phyloP scores from a whole-genome alignment of 2,888 invertebrate species.

The Synanthedon vespiformis region DNA sequence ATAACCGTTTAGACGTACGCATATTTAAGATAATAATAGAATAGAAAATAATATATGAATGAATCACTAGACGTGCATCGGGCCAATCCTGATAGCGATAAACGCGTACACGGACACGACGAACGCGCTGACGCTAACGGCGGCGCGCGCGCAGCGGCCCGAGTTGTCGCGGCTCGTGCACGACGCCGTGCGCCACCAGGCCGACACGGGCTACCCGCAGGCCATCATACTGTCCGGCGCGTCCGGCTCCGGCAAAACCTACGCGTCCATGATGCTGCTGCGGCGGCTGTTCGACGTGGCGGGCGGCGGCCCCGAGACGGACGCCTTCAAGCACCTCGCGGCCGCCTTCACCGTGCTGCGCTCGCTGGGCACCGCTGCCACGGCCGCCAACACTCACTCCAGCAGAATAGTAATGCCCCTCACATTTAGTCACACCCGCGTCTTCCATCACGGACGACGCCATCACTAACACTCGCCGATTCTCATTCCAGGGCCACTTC shows the following conservation, averaged over 20 bases:
- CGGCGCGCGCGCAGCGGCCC: constrained; percentile 80
- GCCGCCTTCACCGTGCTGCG: constrained; percentile 95
- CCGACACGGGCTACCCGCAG: constrained; percentile 95
- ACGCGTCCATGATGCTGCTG: constrained; percentile 90
- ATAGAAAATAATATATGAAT: too few relatives aligned
- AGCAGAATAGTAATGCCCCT: constrained; percentile 82
- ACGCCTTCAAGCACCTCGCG: constrained; percentile 95
- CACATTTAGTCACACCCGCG: too few relatives aligned
- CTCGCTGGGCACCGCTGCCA: constrained; percentile 91
- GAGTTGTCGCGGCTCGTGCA: constrained; percentile 90
- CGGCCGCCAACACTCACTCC: constrained; percentile 90
- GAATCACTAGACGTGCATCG: constrained; percentile 83
- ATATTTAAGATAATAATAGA: too few relatives aligned
- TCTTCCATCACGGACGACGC: constrained; percentile 16
- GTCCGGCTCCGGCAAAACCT: constrained; percentile 94
- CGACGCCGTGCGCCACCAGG: constrained; percentile 93
- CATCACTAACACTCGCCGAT: not conserved
- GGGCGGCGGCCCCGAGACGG: constrained; percentile 94
- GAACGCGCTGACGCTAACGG: constrained; percentile 88
- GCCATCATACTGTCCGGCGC: constrained; percentile 92
- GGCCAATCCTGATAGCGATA: constrained; percentile 89
- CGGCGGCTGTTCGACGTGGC: constrained; percentile 93
- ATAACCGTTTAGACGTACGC: too few relatives aligned
- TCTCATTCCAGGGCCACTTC: constrained; percentile 83
- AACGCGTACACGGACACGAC: constrained; percentile 91